phyloP scores from a whole-genome alignment of 2,888 invertebrate species.

The Hoplodrina blanda region DNA sequence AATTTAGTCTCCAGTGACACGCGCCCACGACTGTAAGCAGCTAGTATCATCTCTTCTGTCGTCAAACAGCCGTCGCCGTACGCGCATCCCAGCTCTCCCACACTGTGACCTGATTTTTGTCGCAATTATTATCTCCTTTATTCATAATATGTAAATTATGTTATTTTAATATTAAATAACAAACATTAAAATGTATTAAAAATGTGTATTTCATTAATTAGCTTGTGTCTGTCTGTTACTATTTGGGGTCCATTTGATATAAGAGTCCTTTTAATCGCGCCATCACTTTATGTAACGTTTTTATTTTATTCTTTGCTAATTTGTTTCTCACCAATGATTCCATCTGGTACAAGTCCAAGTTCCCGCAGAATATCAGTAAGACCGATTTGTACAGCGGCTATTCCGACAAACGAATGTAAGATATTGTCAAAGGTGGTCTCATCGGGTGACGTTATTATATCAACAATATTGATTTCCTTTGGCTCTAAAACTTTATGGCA shows the following conservation, averaged over 20 bases:
- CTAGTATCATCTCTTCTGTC: conserved; percentile 95
- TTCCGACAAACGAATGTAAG: conserved; percentile 79
- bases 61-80: conserved; percentile 98
- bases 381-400: conserved; percentile 91
- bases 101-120: conserved; percentile 93
- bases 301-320: background rate
- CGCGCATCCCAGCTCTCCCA: conserved; percentile 97
- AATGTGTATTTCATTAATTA: no score
- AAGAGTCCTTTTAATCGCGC: no score
- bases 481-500: conserved; percentile 90
- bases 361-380: conserved; percentile 84
- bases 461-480: conserved; percentile 91
- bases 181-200: no score
- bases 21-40: conserved; percentile 95
- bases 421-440: conserved; percentile 89
- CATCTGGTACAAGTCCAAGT: conserved; percentile 93
- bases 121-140: no score
- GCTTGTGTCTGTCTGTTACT: no score
- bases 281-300: no score
- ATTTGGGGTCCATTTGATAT: no score
- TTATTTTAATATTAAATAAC: background rate
- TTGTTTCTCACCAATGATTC: conserved; percentile 92
- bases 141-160: background rate
- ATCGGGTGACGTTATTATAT: conserved; percentile 92
- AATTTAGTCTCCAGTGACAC: conserved; percentile 93